Conservation (phyloP, 2,113 vertebrate genomes). For the Aphelocoma coerulescens region DNA sequence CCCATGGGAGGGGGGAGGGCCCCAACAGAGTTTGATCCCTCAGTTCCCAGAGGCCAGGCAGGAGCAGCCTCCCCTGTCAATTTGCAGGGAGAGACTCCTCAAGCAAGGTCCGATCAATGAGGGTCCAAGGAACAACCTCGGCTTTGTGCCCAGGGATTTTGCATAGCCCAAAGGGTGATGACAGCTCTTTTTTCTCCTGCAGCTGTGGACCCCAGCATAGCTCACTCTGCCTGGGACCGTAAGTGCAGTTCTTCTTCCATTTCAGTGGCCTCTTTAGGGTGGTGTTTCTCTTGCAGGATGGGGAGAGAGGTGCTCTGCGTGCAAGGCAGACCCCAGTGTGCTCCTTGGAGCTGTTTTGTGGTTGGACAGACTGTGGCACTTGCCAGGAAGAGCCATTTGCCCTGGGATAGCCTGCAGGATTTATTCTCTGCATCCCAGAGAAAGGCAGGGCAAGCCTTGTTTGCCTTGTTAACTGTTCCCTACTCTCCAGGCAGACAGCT, state of each 20-base stretch:
- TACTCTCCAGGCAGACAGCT: constrained; percentile 58
- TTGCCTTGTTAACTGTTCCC: not conserved
- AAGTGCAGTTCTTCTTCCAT: constrained; percentile 8
- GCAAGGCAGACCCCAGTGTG: not conserved
- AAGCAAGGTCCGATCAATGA: not conserved
- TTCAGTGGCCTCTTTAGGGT: not conserved
- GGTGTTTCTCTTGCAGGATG: not conserved
- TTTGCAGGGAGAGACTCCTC: not conserved
- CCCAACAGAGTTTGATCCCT: not conserved
- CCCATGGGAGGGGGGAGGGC: too few relatives aligned
- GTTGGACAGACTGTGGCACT: not conserved
- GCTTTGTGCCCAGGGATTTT: not conserved
- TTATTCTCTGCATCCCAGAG: not conserved
- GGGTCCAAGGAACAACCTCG: not conserved
- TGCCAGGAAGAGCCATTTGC: not conserved
- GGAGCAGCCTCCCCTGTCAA: not conserved
- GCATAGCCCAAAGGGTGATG: not conserved
- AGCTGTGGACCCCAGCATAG: constrained; percentile 64
- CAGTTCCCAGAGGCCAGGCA: not conserved
- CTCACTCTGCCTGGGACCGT: constrained; percentile 38
- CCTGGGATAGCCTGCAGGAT: not conserved
- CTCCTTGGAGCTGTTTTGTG: not conserved
- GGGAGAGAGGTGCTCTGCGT: not conserved
- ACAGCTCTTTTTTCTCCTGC: not conserved
- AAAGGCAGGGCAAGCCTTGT: not conserved